Evolutionary conservation across 1,140 invertebrate genomes (phyloP).

Genomic region (Ostrea edulis): DNA sequence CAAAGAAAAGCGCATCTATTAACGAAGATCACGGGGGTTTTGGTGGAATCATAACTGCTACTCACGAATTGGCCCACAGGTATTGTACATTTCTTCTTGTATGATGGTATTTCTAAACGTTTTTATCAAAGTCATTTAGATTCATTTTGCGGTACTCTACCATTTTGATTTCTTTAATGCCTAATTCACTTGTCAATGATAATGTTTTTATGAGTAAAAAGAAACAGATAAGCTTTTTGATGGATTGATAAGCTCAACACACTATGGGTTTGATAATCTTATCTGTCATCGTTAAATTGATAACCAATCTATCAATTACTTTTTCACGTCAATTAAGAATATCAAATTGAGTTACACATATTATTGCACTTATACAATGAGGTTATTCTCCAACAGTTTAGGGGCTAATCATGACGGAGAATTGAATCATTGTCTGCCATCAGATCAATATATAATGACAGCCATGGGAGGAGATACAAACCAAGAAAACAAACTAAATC

Average conservation of each 20-base stretch:
- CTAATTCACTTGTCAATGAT: too few species aligned
- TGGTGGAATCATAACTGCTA: constrained; percentile 55
- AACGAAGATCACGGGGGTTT: constrained; percentile 54
- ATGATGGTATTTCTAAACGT: neutral
- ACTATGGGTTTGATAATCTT: neutral
- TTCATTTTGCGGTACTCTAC: too few species aligned
- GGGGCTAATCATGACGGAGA: constrained; percentile 60
- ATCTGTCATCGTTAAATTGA: neutral
- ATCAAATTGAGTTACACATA: neutral
- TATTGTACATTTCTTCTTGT: neutral
- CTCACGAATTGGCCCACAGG: constrained; percentile 57
- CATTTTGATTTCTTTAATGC: too few species aligned
- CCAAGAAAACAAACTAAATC: constrained; percentile 52
- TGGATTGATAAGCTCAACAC: too few species aligned
- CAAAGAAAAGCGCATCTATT: constrained; percentile 48
- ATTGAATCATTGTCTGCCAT: constrained; percentile 51
- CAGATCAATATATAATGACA: constrained; percentile 63
- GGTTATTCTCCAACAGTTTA: constrained; percentile 43
- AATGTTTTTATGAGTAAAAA: too few species aligned
- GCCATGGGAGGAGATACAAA: constrained; percentile 48
- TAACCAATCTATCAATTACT: constrained; percentile 9
- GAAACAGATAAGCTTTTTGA: too few species aligned
- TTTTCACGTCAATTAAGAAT: neutral
- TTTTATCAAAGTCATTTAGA: too few species aligned
- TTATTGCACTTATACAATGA: neutral